Conservation (phyloP, 2,797 vertebrate genomes). For the Remorina albescens region DNA sequence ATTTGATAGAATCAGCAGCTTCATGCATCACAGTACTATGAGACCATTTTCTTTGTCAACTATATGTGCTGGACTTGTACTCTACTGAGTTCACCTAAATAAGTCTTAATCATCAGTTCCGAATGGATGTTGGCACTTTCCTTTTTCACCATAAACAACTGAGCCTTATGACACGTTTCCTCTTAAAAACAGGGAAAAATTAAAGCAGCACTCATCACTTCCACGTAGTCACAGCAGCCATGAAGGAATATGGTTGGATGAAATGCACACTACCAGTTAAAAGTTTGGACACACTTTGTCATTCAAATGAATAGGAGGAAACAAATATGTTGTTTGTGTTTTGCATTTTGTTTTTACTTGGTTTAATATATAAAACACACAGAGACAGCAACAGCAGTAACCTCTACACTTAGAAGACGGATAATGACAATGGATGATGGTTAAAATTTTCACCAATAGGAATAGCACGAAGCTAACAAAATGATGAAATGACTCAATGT, state of each 20-base stretch:
- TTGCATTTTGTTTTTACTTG: too few species aligned
- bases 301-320: neutral
- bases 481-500: neutral
- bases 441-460: neutral
- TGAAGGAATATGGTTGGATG: neutral
- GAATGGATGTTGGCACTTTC: neutral
- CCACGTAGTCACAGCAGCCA: neutral
- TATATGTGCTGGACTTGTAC: neutral
- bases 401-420: too few species aligned
- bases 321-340: too few species aligned
- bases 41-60: neutral
- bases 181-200: neutral
- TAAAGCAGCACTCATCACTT: neutral
- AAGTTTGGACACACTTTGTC: too few species aligned
- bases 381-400: too few species aligned
- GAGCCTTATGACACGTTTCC: neutral
- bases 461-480: neutral
- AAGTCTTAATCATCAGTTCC: neutral
- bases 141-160: neutral
- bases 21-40: neutral
- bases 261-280: too few species aligned
- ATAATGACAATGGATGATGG: too few species aligned
- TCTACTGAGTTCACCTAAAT: neutral
- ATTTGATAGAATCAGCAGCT: slow-evolving; percentile 16
- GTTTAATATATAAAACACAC: too few species aligned